Base-by-base conservation (phyloP, 2,797 vertebrate species). In the Pangasius djambal region DNA sequence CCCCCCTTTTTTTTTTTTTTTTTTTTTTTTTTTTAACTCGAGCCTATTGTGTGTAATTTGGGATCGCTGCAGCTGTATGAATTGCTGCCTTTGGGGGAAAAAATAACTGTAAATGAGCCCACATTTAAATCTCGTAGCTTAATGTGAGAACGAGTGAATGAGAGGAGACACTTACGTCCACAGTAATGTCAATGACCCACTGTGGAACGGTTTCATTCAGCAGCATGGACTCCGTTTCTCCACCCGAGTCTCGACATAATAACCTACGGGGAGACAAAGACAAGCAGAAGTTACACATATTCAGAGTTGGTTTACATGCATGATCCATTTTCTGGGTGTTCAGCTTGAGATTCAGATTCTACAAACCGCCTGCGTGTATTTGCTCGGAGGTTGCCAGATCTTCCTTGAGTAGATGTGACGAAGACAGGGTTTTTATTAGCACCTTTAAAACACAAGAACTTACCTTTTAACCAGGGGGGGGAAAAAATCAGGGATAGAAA, bases 121-220 rank as follows among this genome's bases (percentile, higher is more conserved):
- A n/a, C 28, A 12, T 28, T 65, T 22, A 72, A 48, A 28, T 75
- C 72, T 40, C 9, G 18, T 22, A 8, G 70, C 37, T 72, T 37
- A 22, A 40, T 6, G 12, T 28, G 74, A 50, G 74, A 52, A 52
- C 28, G 6, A 63, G 79, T 0, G 16, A 52, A 52, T 13, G 6
- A 63, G 79, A 4, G 16, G 12, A 6, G 34, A 61, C 55, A 97
- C 99, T 99, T 95, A 99, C 98, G 94, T 99, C 99, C 94, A 99
- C 98, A 92, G 99, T 99, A 95, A 99, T 99, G 94, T 99, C 99
- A 84, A 99, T 99, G 16, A 99, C 99, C 99, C 99, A 99, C 92
- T 99, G 99, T 61, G 99, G 99, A 92, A 99, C 98, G 0, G 98
- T 99, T 96, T 99, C 99, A 75, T 99, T 99, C 65, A 99, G 97